Base-by-base conservation (phyloP, 2,888 invertebrate species). In the Meta bourneti region DNA sequence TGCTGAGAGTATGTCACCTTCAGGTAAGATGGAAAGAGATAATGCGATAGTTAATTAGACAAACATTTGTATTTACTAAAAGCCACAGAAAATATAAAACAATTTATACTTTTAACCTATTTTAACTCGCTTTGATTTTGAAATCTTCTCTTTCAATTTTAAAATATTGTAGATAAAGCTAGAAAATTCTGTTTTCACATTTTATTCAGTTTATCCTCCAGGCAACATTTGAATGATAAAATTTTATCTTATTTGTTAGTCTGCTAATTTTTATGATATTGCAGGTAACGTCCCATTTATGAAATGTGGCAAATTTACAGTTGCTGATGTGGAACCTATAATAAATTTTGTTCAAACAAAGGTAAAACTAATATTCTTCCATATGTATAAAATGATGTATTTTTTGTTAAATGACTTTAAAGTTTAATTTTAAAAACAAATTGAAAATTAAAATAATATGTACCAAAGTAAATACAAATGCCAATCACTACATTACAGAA, bases 1-100 rank as follows among this genome's bases (percentile, higher is more conserved):
- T 95, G 99, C 99, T 0, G 98, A 99, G 94, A 97, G 97, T 94
- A 99, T 99, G 98, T 99, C 99, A 0, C 99, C 99, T 0, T 97
- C 98, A 7, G 96, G 96, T 95, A 94, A 93, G 92, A 49, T 34
- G 34, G 4, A 34, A 34, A 34, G 34, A 34, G 34, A 4, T 34
- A 13, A 74, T 34, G 34, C 1, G 34, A 34, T 34, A 34, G 34
- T 34, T 34, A 34, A 34, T 34, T 34, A 34, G 34, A 34, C 4
- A 34, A 34, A 2, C 34, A 34, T 34, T 4, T 34, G 34, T 34
- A 34, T 34, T 34, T 34, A 34, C 34, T 34, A 4, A 34, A 34
- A 34, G 4, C 1, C 34, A 82, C 4, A 72, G 6, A 1, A 77
- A 51, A 34, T 34, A 34, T 34, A 34, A 34, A 34, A 34, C 34